A percentile compares a stretch with the other conserved stretches of the same genome.
Evolutionary conservation across 2,113 vertebrate species (phyloP).

Genomic region (Actenoides hombroni): DNA sequence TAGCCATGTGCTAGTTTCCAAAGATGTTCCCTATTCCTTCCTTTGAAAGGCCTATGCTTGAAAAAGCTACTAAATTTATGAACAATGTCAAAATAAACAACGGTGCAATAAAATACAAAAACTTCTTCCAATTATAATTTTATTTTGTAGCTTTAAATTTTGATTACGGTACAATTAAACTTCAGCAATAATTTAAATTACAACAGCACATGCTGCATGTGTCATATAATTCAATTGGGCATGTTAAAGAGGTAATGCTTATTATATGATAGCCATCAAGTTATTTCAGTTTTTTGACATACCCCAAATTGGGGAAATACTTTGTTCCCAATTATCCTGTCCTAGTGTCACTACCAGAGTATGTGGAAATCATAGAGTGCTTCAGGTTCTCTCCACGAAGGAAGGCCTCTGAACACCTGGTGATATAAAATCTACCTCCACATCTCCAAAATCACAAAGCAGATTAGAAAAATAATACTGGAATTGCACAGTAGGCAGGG

Average conservation of each 20-base stretch:
- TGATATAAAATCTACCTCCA: background rate
- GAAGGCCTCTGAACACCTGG: background rate
- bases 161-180: background rate
- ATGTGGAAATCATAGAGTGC: background rate
- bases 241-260: background rate
- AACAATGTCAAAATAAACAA: conserved; percentile 1
- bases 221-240: background rate
- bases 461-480: background rate
- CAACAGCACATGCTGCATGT: background rate
- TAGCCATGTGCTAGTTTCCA: background rate
- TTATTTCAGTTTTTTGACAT: background rate
- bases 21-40: background rate
- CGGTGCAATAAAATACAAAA: background rate
- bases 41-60: background rate
- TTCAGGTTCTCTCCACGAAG: background rate
- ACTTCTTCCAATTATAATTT: background rate
- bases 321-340: background rate
- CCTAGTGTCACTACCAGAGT: background rate
- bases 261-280: background rate
- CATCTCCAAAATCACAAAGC: background rate
- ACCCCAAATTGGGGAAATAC: background rate
- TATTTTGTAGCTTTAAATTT: background rate
- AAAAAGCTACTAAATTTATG: background rate
- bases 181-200: background rate
- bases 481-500: background rate